A percentile compares a stretch with the other conserved stretches of the same genome.
Conservation (phyloP, 2,888 invertebrate species). For the Conomelus anceps region DNA sequence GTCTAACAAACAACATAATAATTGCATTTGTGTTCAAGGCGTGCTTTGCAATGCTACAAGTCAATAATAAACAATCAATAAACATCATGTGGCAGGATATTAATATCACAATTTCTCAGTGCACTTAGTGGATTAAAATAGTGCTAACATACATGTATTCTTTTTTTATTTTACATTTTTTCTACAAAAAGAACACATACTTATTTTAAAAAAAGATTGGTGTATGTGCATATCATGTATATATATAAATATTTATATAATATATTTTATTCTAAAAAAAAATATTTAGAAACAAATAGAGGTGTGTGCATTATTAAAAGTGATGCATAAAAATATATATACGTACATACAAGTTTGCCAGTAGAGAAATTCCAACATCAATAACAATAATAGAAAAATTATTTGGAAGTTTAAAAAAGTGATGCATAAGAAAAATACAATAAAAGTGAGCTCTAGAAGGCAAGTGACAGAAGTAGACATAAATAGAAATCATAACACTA, state of each 20-base stretch:
- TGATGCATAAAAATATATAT: background rate
- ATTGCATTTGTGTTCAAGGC: slow-evolving; percentile 21
- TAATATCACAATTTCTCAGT: slow-evolving; percentile 33
- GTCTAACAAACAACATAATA: slow-evolving; percentile 23
- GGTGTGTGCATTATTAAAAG: background rate
- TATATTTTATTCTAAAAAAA: background rate
- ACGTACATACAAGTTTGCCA: background rate
- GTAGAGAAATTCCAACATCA: background rate
- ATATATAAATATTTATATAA: background rate
- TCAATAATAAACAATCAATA: slow-evolving; percentile 26
- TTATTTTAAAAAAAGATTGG: slow-evolving; percentile 28
- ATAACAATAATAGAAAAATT: background rate
- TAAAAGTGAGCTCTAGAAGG: background rate
- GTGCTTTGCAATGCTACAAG: slow-evolving; percentile 17
- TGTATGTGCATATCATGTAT: slow-evolving; percentile 27
- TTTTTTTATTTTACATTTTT: slow-evolving; percentile 25
- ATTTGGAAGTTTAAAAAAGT: background rate
- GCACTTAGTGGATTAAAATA: slow-evolving; percentile 31
- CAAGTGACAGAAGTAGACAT: background rate
- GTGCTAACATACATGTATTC: slow-evolving; percentile 28
- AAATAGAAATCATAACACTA: background rate
- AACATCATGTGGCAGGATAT: slow-evolving; percentile 33
- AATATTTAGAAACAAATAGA: background rate
- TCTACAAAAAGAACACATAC: slow-evolving; percentile 25
- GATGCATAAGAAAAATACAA: background rate